Percentiles rank a stretch among this genome's conserved stretches.
phyloP scores from a whole-genome alignment of 2,113 vertebrate species.

The Crypturellus undulatus region DNA sequence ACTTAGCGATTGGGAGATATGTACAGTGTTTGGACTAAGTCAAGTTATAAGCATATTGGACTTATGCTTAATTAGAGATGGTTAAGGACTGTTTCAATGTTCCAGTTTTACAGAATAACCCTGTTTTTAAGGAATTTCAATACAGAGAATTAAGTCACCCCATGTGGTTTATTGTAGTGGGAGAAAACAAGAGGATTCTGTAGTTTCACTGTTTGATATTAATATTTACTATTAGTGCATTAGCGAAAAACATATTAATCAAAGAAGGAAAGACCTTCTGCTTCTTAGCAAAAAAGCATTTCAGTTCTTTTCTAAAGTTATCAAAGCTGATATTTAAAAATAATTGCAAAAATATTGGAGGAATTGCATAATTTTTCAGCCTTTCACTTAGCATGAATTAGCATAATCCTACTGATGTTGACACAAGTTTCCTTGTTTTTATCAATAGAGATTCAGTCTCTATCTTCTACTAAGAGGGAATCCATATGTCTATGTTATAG shows the following conservation, averaged over 20 bases:
- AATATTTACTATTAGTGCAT: background rate
- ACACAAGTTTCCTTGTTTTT: background rate
- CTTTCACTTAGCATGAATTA: background rate
- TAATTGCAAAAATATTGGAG: background rate
- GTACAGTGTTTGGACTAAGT: background rate
- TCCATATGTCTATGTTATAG: background rate
- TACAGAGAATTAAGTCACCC: background rate
- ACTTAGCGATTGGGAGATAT: background rate
- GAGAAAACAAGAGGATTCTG: background rate
- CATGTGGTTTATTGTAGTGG: accelerated
- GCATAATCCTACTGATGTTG: background rate
- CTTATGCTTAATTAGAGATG: background rate
- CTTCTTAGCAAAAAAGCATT: background rate
- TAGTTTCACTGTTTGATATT: background rate
- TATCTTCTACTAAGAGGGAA: background rate
- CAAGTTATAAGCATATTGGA: background rate
- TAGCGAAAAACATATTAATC: background rate
- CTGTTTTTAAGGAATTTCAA: background rate
- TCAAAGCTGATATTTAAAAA: background rate
- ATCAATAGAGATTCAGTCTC: background rate
- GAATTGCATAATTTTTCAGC: background rate
- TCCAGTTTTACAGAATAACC: background rate
- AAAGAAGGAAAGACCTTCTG: background rate
- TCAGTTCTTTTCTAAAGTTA: background rate
- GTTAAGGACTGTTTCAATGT: background rate